Base-by-base conservation (phyloP, 2,888 invertebrate genomes). In the Autographa pulchrina region DNA sequence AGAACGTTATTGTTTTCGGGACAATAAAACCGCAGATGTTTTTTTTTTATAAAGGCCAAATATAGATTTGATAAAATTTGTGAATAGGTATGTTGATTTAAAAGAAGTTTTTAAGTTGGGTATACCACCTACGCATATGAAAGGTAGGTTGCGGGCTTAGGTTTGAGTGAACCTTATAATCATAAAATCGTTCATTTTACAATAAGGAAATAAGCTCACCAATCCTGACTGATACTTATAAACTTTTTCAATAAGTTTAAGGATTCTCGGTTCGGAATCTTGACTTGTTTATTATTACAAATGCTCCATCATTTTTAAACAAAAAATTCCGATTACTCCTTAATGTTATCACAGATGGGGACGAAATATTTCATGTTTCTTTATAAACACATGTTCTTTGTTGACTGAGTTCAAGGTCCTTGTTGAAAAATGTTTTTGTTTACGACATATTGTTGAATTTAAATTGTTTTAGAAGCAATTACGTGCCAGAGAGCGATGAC, bases 1-100 rank as follows among this genome's bases (percentile, higher is more conserved):
- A 58, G 62, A 74, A 56, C 62, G 31, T 20, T 35, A 60, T 67
- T 76, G 68, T 76, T 72, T 67, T 38, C 66, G 25, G 66, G 31
- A 72, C 68, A 69, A 80, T 65, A 48, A 62, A 54, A 62, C 20
- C 13, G 5, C n/a, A 56, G 65, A 25, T 48, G 7, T 32, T 52
- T 70, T 68, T 13, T 68, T 13, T 31, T n/a, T 67, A 32, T 56
- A 59, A 58, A 66, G 60, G 18, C 7, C 3, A n/a, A 65, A n/a
- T 43, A 58, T 71, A n/a, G 43, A 58, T 1, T 25, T 25, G 25
- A 25, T 25, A 25, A 25, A 25, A 25, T 25, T 3, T 3, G 25
- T 25, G 25, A 25, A 25, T 25, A 25, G n/a, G n/a, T n/a, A n/a
- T n/a, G n/a, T n/a, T 25, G 25, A 25, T 25, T 25, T 25, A 25